Base-by-base conservation (phyloP, 2,797 vertebrate genomes). In the Sebastes matsubarae region DNA sequence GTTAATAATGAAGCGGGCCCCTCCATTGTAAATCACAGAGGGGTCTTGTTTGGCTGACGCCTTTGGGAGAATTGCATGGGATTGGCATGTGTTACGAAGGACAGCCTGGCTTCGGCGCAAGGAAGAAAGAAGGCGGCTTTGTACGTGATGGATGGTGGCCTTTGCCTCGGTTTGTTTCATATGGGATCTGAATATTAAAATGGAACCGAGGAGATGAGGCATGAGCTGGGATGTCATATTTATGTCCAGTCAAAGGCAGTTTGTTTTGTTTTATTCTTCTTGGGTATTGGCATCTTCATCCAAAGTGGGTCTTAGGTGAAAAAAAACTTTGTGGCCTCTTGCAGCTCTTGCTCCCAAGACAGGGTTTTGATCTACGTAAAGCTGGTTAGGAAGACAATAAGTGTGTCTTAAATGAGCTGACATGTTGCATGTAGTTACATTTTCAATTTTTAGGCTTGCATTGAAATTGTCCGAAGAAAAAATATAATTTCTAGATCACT, bases 1-100 rank as follows among this genome's bases (percentile, higher is more conserved):
- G 89, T 90, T 92, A 87, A 92, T 93, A 92, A 93, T 91, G 83
- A 89, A 90, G 77, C 72, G 68, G 87, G 77, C 75, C 86, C 79
- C 79, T 89, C 77, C 72, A 84, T 89, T 92, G 89, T 94, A 93
- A 94, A 93, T 94, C 91, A 94, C 84, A 92, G 87, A 85, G 80
- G 83, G 84, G 80, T 78, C 81, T 92, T 93, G 89, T 89, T 90
- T 88, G 75, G 80, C 82, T 65, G 87, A 83, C 58, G 68, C 86
- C 87, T 87, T 87, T 85, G 75, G 83, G 85, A 87, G 84, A 85
- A 85, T 79, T 76, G 76, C 81, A 80, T 81, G 88, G 88, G 81
- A 87, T 89, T 84, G 86, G 79, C 86, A 88, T 83, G 81, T 79
- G 84, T 83, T 72, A 68, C 24, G 81, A 68, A 88, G 73, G 75